phyloP scores from a whole-genome alignment of 1,140 invertebrate species.

The Calliopsis andreniformis region DNA sequence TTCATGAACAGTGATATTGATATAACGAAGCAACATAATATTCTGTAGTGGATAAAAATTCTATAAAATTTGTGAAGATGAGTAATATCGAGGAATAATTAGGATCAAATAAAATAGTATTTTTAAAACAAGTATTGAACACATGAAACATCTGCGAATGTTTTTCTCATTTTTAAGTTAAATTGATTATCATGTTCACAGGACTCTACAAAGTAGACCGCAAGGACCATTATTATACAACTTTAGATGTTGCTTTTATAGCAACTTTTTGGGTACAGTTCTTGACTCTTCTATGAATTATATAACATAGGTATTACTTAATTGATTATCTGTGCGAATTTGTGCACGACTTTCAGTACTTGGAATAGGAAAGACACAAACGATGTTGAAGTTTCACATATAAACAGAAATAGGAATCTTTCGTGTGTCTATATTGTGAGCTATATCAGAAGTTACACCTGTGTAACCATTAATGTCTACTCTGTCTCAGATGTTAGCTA shows the following conservation, averaged over 20 bases:
- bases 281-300: background rate
- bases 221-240: background rate
- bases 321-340: conserved; percentile 43
- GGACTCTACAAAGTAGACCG: background rate
- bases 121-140: too few relatives aligned
- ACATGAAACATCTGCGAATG: background rate
- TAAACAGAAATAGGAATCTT: conserved; percentile 15
- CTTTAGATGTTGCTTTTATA: background rate
- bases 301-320: conserved; percentile 22
- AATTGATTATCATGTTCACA: background rate
- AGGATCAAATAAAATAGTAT: background rate
- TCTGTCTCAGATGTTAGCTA: conserved; percentile 25
- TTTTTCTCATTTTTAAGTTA: background rate
- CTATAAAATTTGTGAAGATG: background rate
- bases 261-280: background rate
- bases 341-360: conserved; percentile 29
- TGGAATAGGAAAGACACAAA: conserved; percentile 35
- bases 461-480: conserved; percentile 7
- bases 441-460: conserved; percentile 27
- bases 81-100: conserved; percentile 1
- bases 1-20: conserved; percentile 2
- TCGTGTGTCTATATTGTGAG: background rate
- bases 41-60: background rate
- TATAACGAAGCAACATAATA: background rate
- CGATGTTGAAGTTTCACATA: background rate